Percentiles rank a stretch among this genome's conserved stretches.
phyloP scores from a whole-genome alignment of 1,140 invertebrate species.

The Aphaenogaster ashmeadi region DNA sequence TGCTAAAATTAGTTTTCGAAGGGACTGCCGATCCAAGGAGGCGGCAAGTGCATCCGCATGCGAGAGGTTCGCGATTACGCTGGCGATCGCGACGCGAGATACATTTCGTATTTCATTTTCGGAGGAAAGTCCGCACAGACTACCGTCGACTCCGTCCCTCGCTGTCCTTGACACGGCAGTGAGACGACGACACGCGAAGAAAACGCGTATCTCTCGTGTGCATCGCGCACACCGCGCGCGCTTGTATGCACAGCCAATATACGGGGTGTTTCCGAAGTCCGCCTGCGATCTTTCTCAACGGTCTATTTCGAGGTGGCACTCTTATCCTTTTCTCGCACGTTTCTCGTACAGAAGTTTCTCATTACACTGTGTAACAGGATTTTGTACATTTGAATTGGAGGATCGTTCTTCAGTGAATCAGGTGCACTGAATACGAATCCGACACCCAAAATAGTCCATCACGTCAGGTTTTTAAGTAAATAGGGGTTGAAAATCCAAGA shows the following conservation, averaged over 20 bases:
- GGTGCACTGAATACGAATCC: no score
- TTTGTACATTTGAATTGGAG: no score
- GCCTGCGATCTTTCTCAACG: neutral
- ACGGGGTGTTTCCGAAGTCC: constrained; percentile 43
- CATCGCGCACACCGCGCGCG: constrained; percentile 34
- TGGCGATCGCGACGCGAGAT: constrained; percentile 25
- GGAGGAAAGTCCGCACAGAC: constrained; percentile 54
- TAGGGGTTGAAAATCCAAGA: no score
- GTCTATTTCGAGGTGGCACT: neutral
- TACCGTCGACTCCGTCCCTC: constrained; percentile 80
- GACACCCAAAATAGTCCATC: no score
- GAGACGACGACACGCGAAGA: constrained; percentile 78
- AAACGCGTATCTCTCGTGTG: constrained; percentile 72
- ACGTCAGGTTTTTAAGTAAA: no score
- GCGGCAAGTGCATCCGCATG: neutral
- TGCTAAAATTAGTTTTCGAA: neutral
- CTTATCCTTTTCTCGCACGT: neutral
- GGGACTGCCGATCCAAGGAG: neutral
- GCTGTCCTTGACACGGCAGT: constrained; percentile 84
- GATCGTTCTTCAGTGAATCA: no score
- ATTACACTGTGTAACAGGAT: no score
- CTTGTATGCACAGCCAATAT: constrained; percentile 29
- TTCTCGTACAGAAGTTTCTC: neutral
- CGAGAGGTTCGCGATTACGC: neutral
- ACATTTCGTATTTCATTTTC: constrained; percentile 60